These are phyloP conservation scores for Onthophagus taurus DNA, from an alignment of 1,140 invertebrate species.

Conservation along the genomic window DNA sequence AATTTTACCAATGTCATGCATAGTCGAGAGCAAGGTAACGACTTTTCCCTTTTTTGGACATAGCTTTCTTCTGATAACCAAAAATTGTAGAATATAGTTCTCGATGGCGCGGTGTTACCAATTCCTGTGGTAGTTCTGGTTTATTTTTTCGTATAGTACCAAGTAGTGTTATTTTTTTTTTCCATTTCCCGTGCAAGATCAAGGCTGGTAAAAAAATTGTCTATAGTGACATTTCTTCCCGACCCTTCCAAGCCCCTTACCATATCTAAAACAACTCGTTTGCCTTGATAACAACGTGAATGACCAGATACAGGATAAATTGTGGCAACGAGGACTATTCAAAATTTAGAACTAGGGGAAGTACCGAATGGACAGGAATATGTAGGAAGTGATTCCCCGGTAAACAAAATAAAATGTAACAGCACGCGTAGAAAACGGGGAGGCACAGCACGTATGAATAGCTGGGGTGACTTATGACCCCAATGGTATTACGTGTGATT, in stretches of 20 bases:
- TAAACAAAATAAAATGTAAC: not conserved
- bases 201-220: slow-evolving; percentile 13
- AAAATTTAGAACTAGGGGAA: no score
- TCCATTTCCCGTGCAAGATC: slow-evolving; percentile 10
- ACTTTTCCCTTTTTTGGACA: slow-evolving; percentile 9
- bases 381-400: not conserved
- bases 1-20: slow-evolving; percentile 8
- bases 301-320: not conserved
- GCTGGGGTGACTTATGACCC: not conserved
- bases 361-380: not conserved
- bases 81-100: slow-evolving; percentile 13
- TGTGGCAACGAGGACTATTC: not conserved
- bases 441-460: not conserved
- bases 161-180: no score
- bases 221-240: slow-evolving; percentile 5
- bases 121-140: slow-evolving; percentile 1
- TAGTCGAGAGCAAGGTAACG: slow-evolving; percentile 3
- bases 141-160: no score
- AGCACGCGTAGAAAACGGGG: not conserved
- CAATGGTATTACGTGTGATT: slow-evolving; percentile 8
- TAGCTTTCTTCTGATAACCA: slow-evolving; percentile 9
- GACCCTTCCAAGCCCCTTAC: slow-evolving; percentile 5
- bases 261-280: slow-evolving; percentile 12
- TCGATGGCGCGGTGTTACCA: slow-evolving; percentile 4
- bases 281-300: slow-evolving; percentile 8